Conservation (phyloP, 2,113 vertebrate species). For the Platycercus adscitus region DNA sequence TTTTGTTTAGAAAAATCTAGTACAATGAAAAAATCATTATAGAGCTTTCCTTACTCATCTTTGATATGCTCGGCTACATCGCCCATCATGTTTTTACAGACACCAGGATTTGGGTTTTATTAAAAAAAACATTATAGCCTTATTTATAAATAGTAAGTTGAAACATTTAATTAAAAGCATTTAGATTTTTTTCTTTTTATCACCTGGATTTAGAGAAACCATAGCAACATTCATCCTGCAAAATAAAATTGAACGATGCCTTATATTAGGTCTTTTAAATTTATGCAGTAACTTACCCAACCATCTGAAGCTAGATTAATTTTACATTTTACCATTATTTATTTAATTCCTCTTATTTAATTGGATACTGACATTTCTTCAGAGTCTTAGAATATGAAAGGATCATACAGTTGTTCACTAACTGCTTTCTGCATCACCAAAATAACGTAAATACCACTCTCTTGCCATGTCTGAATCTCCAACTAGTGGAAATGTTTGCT, state of each 20-base stretch:
- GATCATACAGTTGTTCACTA: neutral
- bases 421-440: neutral
- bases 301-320: neutral
- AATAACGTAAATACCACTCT: neutral
- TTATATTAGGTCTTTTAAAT: neutral
- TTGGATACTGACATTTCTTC: neutral
- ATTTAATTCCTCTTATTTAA: neutral
- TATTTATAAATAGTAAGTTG: neutral
- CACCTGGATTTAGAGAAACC: neutral
- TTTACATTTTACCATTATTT: neutral
- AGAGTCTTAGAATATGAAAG: neutral
- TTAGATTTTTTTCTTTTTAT: neutral
- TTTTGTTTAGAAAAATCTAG: constrained; percentile 13
- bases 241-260: neutral
- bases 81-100: neutral
- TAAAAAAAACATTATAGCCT: neutral
- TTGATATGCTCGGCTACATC: neutral
- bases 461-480: neutral
- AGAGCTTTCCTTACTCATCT: neutral
- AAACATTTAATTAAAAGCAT: neutral
- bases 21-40: neutral
- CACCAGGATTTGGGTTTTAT: neutral
- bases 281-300: neutral
- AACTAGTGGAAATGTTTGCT: neutral
- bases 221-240: neutral